Evolutionary conservation across 2,888 invertebrate genomes (phyloP).

Genomic region (Thera britannica): DNA sequence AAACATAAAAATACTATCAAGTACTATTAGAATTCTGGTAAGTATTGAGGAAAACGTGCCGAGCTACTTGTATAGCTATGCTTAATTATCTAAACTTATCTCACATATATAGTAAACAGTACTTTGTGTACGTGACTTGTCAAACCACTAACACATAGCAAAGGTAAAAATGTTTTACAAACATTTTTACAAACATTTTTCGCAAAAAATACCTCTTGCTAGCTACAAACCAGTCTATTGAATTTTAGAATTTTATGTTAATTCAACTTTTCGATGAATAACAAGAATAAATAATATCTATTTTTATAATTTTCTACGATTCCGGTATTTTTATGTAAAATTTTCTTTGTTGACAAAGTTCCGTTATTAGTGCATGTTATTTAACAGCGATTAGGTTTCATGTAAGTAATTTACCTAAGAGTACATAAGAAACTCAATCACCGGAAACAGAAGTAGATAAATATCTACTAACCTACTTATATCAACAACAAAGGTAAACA

Average conservation of each 20-base stretch:
- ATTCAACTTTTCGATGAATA: neutral
- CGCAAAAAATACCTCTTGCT: no score
- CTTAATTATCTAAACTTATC: no score
- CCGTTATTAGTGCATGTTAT: conserved; percentile 18
- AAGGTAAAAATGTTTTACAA: no score
- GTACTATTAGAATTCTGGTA: no score
- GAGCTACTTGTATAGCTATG: no score
- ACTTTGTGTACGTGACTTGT: no score
- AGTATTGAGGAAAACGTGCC: no score
- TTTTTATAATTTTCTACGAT: neutral
- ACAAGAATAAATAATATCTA: neutral
- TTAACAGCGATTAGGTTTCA: conserved; percentile 6
- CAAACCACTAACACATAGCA: no score
- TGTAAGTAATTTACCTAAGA: neutral
- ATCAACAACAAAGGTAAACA: conserved; percentile 45
- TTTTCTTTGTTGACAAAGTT: conserved; percentile 22
- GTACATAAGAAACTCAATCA: conserved; percentile 39
- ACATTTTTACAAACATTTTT: no score
- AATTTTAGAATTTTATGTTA: neutral
- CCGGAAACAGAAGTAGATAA: conserved; percentile 43
- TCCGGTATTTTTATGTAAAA: neutral
- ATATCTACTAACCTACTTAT: conserved; percentile 1
- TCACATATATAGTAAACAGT: no score
- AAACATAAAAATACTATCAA: no score
- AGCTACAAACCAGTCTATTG: conserved; percentile 1